A percentile compares a stretch with the other conserved stretches of the same genome.
phyloP scores from a whole-genome alignment of 2,113 vertebrate genomes.

The Psilopogon haemacephalus region DNA sequence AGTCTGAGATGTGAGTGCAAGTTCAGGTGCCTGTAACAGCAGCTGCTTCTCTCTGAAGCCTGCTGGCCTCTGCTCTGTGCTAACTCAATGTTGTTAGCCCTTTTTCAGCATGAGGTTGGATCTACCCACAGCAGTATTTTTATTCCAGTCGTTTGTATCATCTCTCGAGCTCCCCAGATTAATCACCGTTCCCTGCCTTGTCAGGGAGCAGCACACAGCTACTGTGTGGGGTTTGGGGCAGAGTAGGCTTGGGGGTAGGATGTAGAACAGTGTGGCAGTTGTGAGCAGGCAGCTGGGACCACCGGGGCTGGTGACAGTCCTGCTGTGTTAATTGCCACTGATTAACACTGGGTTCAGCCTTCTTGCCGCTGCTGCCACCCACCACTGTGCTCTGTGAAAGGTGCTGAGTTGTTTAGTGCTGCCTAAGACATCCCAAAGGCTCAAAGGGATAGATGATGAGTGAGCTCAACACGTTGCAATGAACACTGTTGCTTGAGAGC shows the following conservation, averaged over 20 bases:
- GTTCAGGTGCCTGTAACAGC: rapidly evolving
- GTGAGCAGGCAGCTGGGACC: neutral
- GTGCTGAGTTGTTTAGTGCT: neutral
- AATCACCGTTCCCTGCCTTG: neutral
- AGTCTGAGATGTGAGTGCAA: neutral
- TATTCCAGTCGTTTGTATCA: neutral
- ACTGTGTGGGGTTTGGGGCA: rapidly evolving
- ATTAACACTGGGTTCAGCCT: rapidly evolving
- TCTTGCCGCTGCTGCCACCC: neutral
- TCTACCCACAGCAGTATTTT: neutral
- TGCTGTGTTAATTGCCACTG: neutral
- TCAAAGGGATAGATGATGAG: neutral
- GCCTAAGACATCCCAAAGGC: neutral
- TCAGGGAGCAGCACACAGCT: neutral
- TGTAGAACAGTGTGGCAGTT: rapidly evolving
- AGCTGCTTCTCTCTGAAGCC: neutral
- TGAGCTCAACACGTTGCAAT: neutral
- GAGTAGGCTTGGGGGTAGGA: neutral
- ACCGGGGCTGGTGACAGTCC: neutral
- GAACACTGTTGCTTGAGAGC: neutral
- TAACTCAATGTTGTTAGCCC: neutral
- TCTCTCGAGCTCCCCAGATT: neutral
- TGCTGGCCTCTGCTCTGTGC: neutral
- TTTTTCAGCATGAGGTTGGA: neutral
- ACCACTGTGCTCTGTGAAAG: rapidly evolving